A percentile compares a stretch with the other conserved stretches of the same genome.
These are phyloP conservation scores for Paralichthys olivaceus DNA, from an alignment of 2,113 vertebrate genomes.

Conservation along the genomic window DNA sequence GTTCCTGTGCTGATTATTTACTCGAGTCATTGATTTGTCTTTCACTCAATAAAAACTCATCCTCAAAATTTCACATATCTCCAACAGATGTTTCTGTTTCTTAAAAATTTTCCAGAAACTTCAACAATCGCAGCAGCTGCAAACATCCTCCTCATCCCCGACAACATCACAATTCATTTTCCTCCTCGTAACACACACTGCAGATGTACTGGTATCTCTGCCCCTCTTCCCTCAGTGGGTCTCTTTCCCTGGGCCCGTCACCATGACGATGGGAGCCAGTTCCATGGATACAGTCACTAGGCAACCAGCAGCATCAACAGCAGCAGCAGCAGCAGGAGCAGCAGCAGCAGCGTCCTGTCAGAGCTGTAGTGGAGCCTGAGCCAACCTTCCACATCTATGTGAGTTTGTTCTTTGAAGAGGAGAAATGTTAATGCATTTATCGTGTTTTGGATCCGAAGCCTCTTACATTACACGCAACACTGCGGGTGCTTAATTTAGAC, in stretches of 20 bases:
- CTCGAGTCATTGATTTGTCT: too few species aligned
- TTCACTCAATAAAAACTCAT: too few species aligned
- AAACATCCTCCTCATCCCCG: neutral
- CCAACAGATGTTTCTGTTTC: too few species aligned
- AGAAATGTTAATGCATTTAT: conserved; percentile 53
- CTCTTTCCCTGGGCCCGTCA: conserved; percentile 68
- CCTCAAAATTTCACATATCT: too few species aligned
- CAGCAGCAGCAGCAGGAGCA: conserved; percentile 39
- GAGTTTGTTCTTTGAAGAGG: conserved; percentile 48
- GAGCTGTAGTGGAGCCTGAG: conserved; percentile 41
- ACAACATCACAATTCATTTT: conserved; percentile 39
- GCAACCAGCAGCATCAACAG: conserved; percentile 78
- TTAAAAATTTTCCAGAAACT: too few species aligned
- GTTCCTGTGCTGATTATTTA: too few species aligned
- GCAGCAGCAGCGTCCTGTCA: conserved; percentile 66
- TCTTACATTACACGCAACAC: conserved; percentile 10
- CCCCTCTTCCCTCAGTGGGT: conserved; percentile 61
- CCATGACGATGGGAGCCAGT: conserved; percentile 77
- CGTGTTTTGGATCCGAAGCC: conserved; percentile 39
- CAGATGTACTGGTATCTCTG: conserved; percentile 68
- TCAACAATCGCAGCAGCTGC: neutral
- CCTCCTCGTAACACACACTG: conserved; percentile 55
- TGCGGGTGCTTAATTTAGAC: conserved; percentile 23
- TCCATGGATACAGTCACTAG: conserved; percentile 77
- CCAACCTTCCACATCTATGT: conserved; percentile 22